These are phyloP conservation scores for Margarornis squamiger DNA, from an alignment of 2,797 vertebrate genomes.

Conservation along the genomic window DNA sequence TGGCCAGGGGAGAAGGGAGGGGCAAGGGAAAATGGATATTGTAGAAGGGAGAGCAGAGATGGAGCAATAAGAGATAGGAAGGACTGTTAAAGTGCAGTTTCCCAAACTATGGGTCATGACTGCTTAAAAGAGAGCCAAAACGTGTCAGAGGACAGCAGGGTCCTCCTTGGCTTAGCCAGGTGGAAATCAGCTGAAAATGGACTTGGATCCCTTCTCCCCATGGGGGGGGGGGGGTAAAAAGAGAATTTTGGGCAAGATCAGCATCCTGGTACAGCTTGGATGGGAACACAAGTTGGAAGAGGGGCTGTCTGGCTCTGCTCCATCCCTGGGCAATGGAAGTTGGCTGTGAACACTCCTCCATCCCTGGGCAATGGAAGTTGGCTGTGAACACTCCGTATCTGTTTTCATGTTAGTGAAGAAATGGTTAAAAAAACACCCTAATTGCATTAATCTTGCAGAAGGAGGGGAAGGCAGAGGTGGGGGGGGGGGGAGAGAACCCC, in stretches of 20 bases:
- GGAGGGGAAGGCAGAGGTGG: background rate
- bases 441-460: background rate
- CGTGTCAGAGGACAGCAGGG: background rate
- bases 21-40: constrained; percentile 27
- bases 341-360: background rate
- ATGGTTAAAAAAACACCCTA: background rate
- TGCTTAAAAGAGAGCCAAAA: background rate
- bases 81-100: constrained; percentile 20
- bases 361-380: background rate
- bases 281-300: background rate
- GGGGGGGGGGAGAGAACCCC: background rate
- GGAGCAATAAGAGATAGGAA: constrained; percentile 46
- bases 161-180: background rate
- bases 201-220: background rate
- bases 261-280: background rate
- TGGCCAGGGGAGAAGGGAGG: constrained; percentile 21
- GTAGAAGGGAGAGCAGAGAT: constrained; percentile 32
- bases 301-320: background rate
- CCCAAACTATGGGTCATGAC: constrained; percentile 20
- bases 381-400: background rate
- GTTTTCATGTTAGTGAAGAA: background rate
- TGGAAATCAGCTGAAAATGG: background rate
- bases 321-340: background rate
- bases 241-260: background rate
- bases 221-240: no score